Base-by-base conservation (phyloP, 2,113 vertebrate species). In the Seriola aureovittata region DNA sequence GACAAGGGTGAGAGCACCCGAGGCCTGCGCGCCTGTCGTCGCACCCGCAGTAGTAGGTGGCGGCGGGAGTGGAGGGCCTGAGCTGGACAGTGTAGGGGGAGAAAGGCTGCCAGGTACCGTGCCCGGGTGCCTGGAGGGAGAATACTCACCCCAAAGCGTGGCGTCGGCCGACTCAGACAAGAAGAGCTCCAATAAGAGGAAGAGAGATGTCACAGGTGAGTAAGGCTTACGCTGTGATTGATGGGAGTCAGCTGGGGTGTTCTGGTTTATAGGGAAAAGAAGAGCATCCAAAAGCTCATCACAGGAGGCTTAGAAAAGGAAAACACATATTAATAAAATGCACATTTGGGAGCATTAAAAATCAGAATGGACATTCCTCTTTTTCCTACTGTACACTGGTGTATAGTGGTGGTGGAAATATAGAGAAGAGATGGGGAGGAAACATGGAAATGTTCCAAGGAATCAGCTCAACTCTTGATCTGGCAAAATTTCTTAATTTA, bases 131-230 rank as follows among this genome's bases (percentile, higher is more conserved):
- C 87, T 92, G 21, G 95, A 95, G 0, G 96, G 95, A 89, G 97
- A 96, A 1, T 96, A 94, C n/a, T 94, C 96, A 13, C 92, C 93
- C 0, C 94, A 96, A 29, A 95, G 91, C 78, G 95, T 93, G 63
- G 86, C 91, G 0, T 86, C 94, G 0, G 85, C 93, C 2, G 96
- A 96, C 68, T 92, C 89, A 0, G 97, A 98, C 93, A 98, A 96
- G 92, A 99, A 97, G 90, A 79, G 95, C 12, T 80, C 92, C 90
- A 94, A 34, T 17, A 93, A 95, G 85, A 92, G 96, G 80, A 98
- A 94, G 95, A 96, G 97, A 90, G 97, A 97, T 42, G 90, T 86
- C n/a, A 88, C 97, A 97, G 97, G 98, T 99, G 96, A 94, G 97
- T 94, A 57, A n/a, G 8, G 50, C 8, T 29, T 10, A 25, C 8